A percentile compares a stretch with the other conserved stretches of the same genome.
These are phyloP conservation scores for Polyodon spathula DNA, from an alignment of 2,113 vertebrate genomes.

Conservation along the genomic window DNA sequence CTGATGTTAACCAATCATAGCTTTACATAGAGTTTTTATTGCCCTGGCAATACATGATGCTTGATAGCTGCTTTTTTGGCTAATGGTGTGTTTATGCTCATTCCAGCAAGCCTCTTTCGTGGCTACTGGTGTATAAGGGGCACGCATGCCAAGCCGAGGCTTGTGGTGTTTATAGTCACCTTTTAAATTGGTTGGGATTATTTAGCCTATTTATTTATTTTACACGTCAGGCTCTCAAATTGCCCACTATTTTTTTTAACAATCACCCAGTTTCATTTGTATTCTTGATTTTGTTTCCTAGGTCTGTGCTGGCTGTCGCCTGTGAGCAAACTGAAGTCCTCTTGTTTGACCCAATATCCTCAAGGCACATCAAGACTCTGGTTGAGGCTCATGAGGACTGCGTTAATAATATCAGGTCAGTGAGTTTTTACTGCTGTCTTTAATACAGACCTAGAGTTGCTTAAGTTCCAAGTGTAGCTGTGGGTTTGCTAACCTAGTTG, in stretches of 20 bases:
- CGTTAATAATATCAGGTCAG: conserved; percentile 95
- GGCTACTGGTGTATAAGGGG: too few species aligned
- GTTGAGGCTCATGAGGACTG: conserved; percentile 95
- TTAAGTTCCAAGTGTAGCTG: neutral
- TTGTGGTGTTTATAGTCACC: too few species aligned
- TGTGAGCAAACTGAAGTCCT: conserved; percentile 96
- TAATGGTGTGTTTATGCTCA: too few species aligned
- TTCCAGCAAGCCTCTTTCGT: too few species aligned
- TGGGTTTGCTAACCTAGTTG: neutral
- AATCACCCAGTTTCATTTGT: neutral
- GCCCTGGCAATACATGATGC: too few species aligned
- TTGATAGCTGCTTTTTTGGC: too few species aligned
- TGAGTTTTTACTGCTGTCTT: conserved; percentile 6
- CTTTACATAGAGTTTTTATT: too few species aligned
- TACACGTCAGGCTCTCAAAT: too few species aligned
- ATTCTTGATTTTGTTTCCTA: conserved; percentile 27
- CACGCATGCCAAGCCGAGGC: too few species aligned
- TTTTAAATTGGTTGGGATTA: neutral
- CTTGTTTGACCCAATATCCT: conserved; percentile 92
- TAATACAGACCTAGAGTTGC: neutral
- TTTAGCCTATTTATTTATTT: too few species aligned
- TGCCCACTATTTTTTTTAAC: neutral
- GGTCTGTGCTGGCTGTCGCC: conserved; percentile 91
- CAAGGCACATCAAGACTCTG: conserved; percentile 92
- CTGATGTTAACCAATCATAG: too few species aligned